phyloP scores from a whole-genome alignment of 1,140 invertebrate species.

The Octopus sinensis region DNA sequence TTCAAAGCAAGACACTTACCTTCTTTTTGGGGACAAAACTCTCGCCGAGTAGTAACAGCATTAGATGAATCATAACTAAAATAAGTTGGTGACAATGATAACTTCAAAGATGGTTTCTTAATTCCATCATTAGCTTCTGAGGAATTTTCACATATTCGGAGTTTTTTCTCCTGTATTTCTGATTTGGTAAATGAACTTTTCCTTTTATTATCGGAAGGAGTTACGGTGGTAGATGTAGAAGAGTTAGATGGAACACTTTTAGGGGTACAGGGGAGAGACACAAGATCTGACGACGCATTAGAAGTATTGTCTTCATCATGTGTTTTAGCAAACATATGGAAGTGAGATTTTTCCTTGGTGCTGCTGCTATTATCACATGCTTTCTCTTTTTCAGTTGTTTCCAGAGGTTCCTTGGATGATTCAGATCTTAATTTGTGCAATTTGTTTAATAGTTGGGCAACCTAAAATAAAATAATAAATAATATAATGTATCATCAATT shows the following conservation, averaged over 20 bases:
- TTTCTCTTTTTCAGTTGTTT: not conserved
- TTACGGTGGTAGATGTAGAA: not conserved
- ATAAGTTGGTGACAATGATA: constrained; percentile 39
- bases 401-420: not conserved
- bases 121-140: constrained; percentile 1
- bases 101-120: not conserved
- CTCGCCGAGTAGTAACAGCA: not conserved
- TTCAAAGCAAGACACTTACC: not conserved
- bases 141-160: not conserved
- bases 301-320: not conserved
- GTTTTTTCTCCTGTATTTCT: not conserved
- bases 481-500: no score
- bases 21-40: constrained; percentile 10
- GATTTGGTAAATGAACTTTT: not conserved
- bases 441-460: not conserved
- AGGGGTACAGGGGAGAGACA: not conserved
- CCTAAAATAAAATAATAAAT: not conserved
- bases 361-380: no score
- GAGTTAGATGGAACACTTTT: not conserved
- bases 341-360: not conserved
- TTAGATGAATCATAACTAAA: constrained; percentile 27
- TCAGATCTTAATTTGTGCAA: not conserved
- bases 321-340: constrained; percentile 5
- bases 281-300: no score
- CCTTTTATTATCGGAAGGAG: not conserved